Evolutionary conservation across 2,888 invertebrate genomes (phyloP).

Genomic region (Spisula subtruncata): DNA sequence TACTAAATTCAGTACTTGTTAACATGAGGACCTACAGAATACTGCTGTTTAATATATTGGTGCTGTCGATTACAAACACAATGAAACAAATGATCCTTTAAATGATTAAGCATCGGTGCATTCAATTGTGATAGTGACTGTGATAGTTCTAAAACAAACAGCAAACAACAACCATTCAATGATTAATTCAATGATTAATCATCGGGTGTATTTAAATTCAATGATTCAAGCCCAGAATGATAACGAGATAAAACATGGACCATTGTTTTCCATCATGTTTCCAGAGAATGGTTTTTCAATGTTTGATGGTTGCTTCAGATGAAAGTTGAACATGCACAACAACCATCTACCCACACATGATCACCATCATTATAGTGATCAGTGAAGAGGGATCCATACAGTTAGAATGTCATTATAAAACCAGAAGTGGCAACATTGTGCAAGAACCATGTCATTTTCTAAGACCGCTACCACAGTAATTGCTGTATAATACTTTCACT

Average conservation of each 20-base stretch:
- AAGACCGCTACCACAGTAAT: neutral
- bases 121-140: no score
- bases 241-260: neutral
- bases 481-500: neutral
- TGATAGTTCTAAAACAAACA: neutral
- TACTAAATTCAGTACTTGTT: no score
- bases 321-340: neutral
- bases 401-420: neutral
- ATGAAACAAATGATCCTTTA: no score
- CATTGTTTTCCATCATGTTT: neutral
- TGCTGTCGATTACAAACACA: no score
- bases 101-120: no score
- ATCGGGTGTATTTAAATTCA: neutral
- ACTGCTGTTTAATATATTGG: no score
- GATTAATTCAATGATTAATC: neutral
- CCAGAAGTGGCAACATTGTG: neutral
- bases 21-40: no score
- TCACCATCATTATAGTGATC: neutral
- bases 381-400: neutral
- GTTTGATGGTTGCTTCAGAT: neutral
- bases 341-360: neutral
- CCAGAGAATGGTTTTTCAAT: neutral
- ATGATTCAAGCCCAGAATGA: neutral
- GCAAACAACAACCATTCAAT: neutral
- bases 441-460: neutral